phyloP scores from a whole-genome alignment of 2,113 vertebrate species.

The Colistium nudipinnis region DNA sequence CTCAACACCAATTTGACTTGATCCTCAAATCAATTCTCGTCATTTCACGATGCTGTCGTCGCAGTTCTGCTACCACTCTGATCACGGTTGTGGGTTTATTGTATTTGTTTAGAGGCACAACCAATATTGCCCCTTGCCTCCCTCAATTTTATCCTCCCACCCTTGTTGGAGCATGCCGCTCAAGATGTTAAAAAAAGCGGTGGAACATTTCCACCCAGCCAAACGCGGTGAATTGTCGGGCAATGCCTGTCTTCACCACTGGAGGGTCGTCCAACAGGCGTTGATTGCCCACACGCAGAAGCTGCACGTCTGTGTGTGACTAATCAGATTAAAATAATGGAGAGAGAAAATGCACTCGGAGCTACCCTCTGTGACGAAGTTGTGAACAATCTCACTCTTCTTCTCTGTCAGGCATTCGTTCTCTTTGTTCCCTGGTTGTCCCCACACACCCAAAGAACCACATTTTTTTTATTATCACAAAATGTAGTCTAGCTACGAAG shows the following conservation, averaged over 20 bases:
- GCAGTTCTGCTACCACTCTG: too few relatives aligned
- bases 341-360: constrained; percentile 38
- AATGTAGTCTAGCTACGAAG: too few relatives aligned
- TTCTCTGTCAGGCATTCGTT: constrained; percentile 24
- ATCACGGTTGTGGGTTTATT: too few relatives aligned
- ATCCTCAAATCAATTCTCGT: too few relatives aligned
- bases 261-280: constrained; percentile 55
- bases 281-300: constrained; percentile 42
- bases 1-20: too few relatives aligned
- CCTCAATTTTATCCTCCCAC: not conserved
- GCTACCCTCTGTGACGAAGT: constrained; percentile 45
- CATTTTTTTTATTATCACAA: too few relatives aligned
- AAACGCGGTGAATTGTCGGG: constrained; percentile 21
- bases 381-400: constrained; percentile 35
- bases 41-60: too few relatives aligned
- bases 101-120: not conserved
- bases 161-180: not conserved
- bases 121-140: not conserved
- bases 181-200: not conserved
- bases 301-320: constrained; percentile 51
- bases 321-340: constrained; percentile 64
- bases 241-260: constrained; percentile 44
- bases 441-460: not conserved
- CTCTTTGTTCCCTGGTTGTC: constrained; percentile 19
- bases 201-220: constrained; percentile 63